These are phyloP conservation scores for Flexamia atlantica DNA, from an alignment of 2,888 invertebrate genomes.

Conservation along the genomic window DNA sequence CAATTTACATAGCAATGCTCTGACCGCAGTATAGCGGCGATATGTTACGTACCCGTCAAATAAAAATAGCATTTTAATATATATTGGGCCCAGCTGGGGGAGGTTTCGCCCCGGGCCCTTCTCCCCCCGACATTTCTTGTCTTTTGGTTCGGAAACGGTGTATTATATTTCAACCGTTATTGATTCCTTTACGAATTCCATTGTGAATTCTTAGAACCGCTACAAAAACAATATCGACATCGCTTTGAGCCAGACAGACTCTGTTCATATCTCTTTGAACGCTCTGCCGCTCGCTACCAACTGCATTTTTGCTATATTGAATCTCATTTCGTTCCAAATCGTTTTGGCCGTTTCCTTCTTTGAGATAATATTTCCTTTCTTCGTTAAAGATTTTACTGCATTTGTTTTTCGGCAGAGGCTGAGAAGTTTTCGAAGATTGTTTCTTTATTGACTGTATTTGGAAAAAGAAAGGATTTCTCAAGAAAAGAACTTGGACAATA, in stretches of 20 bases:
- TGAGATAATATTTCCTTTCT: not conserved
- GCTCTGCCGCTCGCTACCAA: constrained; percentile 32
- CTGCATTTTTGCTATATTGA: constrained; percentile 49
- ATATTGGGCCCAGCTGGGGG: constrained; percentile 51
- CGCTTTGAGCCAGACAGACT: constrained; percentile 35
- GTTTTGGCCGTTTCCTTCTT: not conserved
- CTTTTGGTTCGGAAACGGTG: constrained; percentile 58
- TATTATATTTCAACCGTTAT: constrained; percentile 60
- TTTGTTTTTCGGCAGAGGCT: too few species aligned
- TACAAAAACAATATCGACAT: constrained; percentile 58
- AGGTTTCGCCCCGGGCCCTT: not conserved
- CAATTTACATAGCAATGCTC: constrained; percentile 55
- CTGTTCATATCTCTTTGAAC: constrained; percentile 53
- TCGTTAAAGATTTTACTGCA: constrained; percentile 11
- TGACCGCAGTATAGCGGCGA: constrained; percentile 32
- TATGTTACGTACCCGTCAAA: constrained; percentile 57
- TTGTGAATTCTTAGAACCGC: constrained; percentile 52
- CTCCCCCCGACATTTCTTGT: constrained; percentile 49
- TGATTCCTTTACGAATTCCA: constrained; percentile 59
- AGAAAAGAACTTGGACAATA: too few species aligned
- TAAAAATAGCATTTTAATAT: constrained; percentile 63
- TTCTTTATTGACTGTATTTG: too few species aligned
- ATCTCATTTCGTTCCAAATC: constrained; percentile 47
- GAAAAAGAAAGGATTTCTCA: too few species aligned
- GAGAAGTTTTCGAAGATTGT: too few species aligned